These are phyloP conservation scores for Drosophila koepferae DNA, from an alignment of 2,888 invertebrate species.

Conservation along the genomic window DNA sequence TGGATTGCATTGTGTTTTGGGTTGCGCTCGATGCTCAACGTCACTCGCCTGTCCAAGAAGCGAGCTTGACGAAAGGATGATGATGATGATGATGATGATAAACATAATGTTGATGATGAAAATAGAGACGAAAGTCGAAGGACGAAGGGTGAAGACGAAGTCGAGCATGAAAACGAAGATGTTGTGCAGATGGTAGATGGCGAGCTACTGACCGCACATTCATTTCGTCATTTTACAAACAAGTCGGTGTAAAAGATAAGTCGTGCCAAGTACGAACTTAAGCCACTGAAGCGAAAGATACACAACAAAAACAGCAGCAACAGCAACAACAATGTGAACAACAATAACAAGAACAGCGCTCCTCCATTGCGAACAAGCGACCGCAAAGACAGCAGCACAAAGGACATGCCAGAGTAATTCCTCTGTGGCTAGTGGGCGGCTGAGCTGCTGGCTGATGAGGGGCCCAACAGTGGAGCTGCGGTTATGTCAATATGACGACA, in stretches of 20 bases:
- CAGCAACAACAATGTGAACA: constrained; percentile 42
- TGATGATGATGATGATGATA: constrained; percentile 31
- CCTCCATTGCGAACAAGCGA: constrained; percentile 49
- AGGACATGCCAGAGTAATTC: constrained; percentile 62
- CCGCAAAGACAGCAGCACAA: constrained; percentile 63
- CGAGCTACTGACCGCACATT: constrained; percentile 75
- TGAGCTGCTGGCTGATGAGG: constrained; percentile 8
- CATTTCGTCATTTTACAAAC: constrained; percentile 78
- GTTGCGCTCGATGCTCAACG: constrained; percentile 8
- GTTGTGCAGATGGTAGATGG: constrained; percentile 28
- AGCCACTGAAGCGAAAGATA: constrained; percentile 76
- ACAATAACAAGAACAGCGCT: constrained; percentile 27
- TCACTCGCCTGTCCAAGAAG: constrained; percentile 33
- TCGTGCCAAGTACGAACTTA: constrained; percentile 74
- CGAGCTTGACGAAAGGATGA: constrained; percentile 50
- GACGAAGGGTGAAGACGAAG: neutral
- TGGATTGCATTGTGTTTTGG: constrained; percentile 40
- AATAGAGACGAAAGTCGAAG: constrained; percentile 8
- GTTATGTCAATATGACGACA: constrained; percentile 79
- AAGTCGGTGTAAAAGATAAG: constrained; percentile 77
- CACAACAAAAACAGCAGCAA: constrained; percentile 53
- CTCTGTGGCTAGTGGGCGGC: constrained; percentile 45
- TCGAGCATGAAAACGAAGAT: constrained; percentile 13
- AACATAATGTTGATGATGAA: constrained; percentile 1
- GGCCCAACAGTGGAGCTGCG: constrained; percentile 50